phyloP scores from a whole-genome alignment of 2,797 vertebrate genomes.

The Cuniculus paca region DNA sequence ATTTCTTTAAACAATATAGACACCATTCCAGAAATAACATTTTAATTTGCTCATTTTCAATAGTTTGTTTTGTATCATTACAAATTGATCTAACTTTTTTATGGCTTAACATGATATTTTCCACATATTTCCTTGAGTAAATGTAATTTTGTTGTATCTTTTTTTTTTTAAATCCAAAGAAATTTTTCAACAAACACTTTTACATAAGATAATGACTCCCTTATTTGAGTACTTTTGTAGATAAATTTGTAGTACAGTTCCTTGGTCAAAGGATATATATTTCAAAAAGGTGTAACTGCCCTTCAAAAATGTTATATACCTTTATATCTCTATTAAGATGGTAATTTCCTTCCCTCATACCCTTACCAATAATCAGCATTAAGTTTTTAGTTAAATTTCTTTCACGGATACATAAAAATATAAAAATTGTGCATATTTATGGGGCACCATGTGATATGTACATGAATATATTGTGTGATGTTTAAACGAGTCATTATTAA shows the following conservation, averaged over 20 bases:
- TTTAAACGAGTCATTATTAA: not conserved
- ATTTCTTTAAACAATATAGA: not conserved
- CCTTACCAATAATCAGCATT: not conserved
- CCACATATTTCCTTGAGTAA: not conserved
- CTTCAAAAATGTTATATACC: not conserved
- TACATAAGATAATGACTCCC: not conserved
- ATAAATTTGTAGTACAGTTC: not conserved
- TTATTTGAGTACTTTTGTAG: conserved; percentile 15
- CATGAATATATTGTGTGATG: not conserved
- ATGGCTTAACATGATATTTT: not conserved
- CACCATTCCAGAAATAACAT: not conserved
- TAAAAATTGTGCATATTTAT: not conserved
- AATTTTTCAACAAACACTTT: not conserved
- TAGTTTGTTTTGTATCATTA: conserved; percentile 20
- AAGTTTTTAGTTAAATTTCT: not conserved
- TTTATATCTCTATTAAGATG: not conserved
- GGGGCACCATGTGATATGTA: not conserved
- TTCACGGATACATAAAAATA: not conserved
- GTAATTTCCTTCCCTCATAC: not conserved
- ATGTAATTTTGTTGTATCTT: not conserved
- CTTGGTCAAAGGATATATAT: not conserved
- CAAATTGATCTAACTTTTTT: not conserved
- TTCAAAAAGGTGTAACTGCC: not conserved
- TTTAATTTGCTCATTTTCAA: not conserved
- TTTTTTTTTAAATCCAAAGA: not conserved